Base-by-base conservation (phyloP, 1,140 invertebrate genomes). In the Epicauta chinensis region DNA sequence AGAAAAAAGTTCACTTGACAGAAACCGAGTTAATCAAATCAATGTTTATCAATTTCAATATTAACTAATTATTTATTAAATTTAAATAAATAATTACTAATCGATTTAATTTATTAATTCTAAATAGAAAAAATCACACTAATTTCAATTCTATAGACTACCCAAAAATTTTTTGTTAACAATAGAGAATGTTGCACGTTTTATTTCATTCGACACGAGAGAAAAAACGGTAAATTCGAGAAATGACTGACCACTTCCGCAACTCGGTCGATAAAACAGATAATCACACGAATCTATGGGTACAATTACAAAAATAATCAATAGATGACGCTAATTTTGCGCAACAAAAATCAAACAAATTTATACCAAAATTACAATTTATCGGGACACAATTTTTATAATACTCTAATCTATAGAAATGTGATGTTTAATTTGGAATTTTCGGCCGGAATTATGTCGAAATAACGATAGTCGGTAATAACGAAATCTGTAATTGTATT, bases 171-270 rank as follows among this genome's bases (percentile, higher is more conserved):
- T 46, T 55, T 49, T 59, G 51, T 51, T 60, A 61, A 57, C 50
- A 66, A 62, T 64, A 67, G 62, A 65, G 60, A 59, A n/a, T n/a
- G n/a, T 67, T 23, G 7, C 23, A 23, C 23, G 23, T 23, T 23
- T 23, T 5, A 5, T 23, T 23, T 23, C n/a, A n/a, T 23, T 23
- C 23, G 23, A 23, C 23, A 23, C 23, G 23, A 23, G 4, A 7
- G 23, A 23, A 23, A 23, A 23, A 23, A 23, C 23, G 23, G 23
- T 2, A 23, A 5, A 23, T 23, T 23, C 23, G 23, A 23, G 23
- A 23, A n/a, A 23, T 23, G 68, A 70, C 68, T 63, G 66, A 68
- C 66, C 60, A 70, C 65, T 67, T 70, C 68, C 66, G 68, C 64
- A 61, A 50, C 59, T 52, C 42, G 50, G 40, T 55, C 53, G 53